Evolutionary conservation across 2,113 vertebrate genomes (phyloP).

Genomic region (Tachycineta bicolor): DNA sequence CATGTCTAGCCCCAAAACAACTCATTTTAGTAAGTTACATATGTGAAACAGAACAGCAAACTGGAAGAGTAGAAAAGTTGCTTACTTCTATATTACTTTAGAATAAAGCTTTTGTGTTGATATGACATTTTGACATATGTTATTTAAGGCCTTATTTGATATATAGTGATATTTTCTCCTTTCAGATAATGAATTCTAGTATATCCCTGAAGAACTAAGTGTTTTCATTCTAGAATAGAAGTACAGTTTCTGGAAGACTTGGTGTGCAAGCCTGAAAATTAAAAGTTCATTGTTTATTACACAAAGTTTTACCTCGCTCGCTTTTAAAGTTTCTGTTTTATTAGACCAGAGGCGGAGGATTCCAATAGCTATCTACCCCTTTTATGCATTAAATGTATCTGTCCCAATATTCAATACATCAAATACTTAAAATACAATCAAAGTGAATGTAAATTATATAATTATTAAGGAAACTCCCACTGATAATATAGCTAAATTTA

Average conservation of each 20-base stretch:
- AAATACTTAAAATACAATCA: neutral
- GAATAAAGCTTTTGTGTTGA: neutral
- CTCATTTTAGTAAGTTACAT: neutral
- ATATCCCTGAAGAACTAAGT: neutral
- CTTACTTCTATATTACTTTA: neutral
- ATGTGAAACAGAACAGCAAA: neutral
- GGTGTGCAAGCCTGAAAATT: neutral
- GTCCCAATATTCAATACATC: neutral
- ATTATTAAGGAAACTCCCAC: neutral
- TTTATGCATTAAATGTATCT: neutral
- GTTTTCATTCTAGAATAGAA: neutral
- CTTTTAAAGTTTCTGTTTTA: neutral
- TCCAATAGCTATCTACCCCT: neutral
- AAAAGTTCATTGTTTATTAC: neutral
- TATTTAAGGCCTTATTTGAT: neutral
- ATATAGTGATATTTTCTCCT: neutral
- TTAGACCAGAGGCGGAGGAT: neutral
- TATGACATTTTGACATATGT: neutral
- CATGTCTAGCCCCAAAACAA: neutral
- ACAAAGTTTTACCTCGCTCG: neutral
- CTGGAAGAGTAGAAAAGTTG: neutral
- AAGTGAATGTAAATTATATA: neutral
- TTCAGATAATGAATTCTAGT: neutral
- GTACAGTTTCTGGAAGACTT: neutral
- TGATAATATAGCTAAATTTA: neutral